Evolutionary conservation across 2,113 vertebrate species (phyloP).

Genomic region (Calyptommatus sinebrachiatus): DNA sequence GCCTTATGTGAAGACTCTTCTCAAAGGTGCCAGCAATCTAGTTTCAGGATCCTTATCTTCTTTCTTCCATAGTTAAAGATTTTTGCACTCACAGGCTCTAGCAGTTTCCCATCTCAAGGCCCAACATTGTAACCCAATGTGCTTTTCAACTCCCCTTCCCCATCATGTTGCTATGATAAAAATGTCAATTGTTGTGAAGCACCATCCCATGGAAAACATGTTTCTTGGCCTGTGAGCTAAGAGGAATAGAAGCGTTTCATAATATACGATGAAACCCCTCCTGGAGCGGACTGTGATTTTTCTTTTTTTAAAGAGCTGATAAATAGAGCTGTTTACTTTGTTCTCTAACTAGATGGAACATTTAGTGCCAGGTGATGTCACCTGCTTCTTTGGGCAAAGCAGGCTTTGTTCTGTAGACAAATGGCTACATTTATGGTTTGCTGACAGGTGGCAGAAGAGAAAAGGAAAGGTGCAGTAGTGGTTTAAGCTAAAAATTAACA

Average conservation of each 20-base stretch:
- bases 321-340: not conserved
- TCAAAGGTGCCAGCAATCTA: too few species aligned
- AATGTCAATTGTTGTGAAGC: not conserved
- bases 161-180: not conserved
- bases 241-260: slow-evolving; percentile 27
- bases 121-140: too few species aligned
- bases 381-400: not conserved
- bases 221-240: slow-evolving; percentile 19
- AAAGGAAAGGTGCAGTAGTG: not conserved
- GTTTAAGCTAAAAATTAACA: not conserved
- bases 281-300: slow-evolving; percentile 3
- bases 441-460: slow-evolving; percentile 16
- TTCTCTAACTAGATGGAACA: not conserved
- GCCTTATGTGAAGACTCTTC: too few species aligned
- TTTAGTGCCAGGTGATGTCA: slow-evolving; percentile 17
- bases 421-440: slow-evolving; percentile 10
- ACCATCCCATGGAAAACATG: not conserved
- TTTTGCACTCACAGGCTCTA: too few species aligned
- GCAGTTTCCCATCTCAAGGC: too few species aligned
- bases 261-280: slow-evolving; percentile 5
- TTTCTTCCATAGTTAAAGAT: too few species aligned
- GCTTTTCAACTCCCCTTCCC: too few species aligned
- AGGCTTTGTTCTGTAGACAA: not conserved
- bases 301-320: not conserved
- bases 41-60: too few species aligned